Conservation (phyloP, 2,797 vertebrate genomes). For the Sebastes minor region DNA sequence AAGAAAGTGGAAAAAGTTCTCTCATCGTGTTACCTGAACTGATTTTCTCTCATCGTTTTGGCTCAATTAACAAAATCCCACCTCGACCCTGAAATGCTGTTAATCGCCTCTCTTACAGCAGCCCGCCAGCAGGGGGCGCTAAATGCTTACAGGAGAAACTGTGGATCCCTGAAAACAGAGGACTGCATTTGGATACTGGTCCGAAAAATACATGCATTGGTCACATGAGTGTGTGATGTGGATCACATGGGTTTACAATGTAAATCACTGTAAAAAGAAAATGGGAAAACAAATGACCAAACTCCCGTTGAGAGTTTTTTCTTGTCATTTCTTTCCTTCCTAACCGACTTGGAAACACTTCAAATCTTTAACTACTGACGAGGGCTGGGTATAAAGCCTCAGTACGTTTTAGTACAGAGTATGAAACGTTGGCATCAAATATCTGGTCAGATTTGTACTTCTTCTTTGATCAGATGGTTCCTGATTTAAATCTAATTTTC, state of each 20-base stretch:
- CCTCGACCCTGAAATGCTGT: neutral
- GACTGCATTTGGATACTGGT: slow-evolving; percentile 17
- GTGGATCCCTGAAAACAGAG: slow-evolving; percentile 12
- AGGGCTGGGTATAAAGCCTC: neutral
- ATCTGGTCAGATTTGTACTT: neutral
- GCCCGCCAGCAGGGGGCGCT: slow-evolving; percentile 40
- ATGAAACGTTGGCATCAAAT: neutral
- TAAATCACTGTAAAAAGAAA: neutral
- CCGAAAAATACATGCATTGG: neutral
- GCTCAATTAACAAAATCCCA: slow-evolving; percentile 11
- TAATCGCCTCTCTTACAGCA: neutral
- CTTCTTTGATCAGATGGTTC: neutral
- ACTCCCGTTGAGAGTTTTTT: neutral
- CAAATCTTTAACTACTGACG: neutral
- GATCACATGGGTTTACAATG: neutral
- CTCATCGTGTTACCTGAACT: neutral
- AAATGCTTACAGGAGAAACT: neutral
- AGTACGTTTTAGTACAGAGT: neutral
- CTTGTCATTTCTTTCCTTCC: neutral
- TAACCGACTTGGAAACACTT: neutral
- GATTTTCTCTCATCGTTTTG: slow-evolving; percentile 23
- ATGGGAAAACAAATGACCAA: neutral
- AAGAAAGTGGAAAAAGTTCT: slow-evolving; percentile 4
- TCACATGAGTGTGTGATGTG: neutral
- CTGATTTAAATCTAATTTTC: neutral